Evolutionary conservation across 2,888 invertebrate genomes (phyloP).

Genomic region (Yponomeuta sedellus): DNA sequence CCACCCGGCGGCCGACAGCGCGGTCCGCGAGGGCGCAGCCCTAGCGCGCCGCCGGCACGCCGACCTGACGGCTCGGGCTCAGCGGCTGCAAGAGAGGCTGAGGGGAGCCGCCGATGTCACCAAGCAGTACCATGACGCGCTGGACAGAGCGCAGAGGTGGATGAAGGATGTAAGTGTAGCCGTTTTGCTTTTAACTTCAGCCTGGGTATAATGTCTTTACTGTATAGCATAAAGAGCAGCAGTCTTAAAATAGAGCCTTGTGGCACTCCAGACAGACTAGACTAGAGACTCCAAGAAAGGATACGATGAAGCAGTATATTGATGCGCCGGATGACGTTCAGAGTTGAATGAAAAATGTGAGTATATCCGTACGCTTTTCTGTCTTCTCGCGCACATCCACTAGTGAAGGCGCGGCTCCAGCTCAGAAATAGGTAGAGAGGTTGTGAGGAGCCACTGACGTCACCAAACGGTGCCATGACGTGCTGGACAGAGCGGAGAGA

Average conservation of each 20-base stretch:
- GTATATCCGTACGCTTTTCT: too few relatives aligned
- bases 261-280: conserved; percentile 67
- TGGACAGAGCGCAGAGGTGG: conserved; percentile 89
- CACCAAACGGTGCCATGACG: conserved; percentile 81
- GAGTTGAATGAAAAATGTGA: too few relatives aligned
- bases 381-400: too few relatives aligned
- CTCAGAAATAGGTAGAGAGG: too few relatives aligned
- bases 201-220: too few relatives aligned
- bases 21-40: conserved; percentile 87
- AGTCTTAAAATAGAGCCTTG: too few relatives aligned
- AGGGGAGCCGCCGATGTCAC: conserved; percentile 81
- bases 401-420: too few relatives aligned
- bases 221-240: too few relatives aligned
- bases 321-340: too few relatives aligned
- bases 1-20: conserved; percentile 80
- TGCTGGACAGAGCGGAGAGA: conserved; percentile 85
- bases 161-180: conserved; percentile 78
- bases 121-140: conserved; percentile 83
- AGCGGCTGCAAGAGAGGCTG: conserved; percentile 87
- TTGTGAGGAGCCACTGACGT: too few relatives aligned
- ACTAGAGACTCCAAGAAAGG: conserved; percentile 88
- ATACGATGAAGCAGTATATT: conserved; percentile 73
- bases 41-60: conserved; percentile 87
- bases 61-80: conserved; percentile 88
- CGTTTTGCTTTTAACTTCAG: neutral